Evolutionary conservation across 2,113 vertebrate genomes (phyloP).

Genomic region (Eubucco bourcierii): DNA sequence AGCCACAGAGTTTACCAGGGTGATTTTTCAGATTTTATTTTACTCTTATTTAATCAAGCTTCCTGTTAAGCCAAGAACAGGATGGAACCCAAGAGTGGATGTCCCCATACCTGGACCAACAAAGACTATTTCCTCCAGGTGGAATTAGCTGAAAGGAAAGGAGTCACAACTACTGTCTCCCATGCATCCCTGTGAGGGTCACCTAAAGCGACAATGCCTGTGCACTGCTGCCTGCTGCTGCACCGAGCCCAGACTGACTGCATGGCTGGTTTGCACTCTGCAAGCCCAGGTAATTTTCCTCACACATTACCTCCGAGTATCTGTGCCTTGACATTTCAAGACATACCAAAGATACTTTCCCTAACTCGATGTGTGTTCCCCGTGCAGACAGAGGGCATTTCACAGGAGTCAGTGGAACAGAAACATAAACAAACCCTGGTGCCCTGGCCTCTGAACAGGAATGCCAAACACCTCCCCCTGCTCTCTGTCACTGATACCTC

Average conservation of each 20-base stretch:
- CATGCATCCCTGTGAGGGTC: not conserved
- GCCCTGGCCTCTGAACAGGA: conserved; percentile 55
- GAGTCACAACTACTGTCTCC: not conserved
- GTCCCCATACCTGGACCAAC: not conserved
- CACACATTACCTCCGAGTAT: not conserved
- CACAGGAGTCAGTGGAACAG: conserved; percentile 67
- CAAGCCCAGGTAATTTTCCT: not conserved
- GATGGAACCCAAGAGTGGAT: not conserved
- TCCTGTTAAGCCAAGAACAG: not conserved
- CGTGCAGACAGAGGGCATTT: conserved; percentile 63
- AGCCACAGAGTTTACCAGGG: not conserved
- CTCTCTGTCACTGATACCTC: conserved; percentile 70
- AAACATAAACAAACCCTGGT: conserved; percentile 66
- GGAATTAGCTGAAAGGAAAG: not conserved
- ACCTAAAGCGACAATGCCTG: not conserved
- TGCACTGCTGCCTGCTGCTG: not conserved
- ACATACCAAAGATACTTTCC: conserved; percentile 60
- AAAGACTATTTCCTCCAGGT: not conserved
- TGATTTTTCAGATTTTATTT: not conserved
- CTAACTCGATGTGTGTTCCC: conserved; percentile 56
- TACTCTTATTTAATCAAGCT: not conserved
- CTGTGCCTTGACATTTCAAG: not conserved
- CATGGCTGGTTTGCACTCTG: not conserved
- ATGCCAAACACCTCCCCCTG: conserved; percentile 64
- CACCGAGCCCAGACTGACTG: not conserved